Percentiles rank a stretch among this genome's conserved stretches.
phyloP scores from a whole-genome alignment of 2,113 vertebrate genomes.

The Caranx ignobilis region DNA sequence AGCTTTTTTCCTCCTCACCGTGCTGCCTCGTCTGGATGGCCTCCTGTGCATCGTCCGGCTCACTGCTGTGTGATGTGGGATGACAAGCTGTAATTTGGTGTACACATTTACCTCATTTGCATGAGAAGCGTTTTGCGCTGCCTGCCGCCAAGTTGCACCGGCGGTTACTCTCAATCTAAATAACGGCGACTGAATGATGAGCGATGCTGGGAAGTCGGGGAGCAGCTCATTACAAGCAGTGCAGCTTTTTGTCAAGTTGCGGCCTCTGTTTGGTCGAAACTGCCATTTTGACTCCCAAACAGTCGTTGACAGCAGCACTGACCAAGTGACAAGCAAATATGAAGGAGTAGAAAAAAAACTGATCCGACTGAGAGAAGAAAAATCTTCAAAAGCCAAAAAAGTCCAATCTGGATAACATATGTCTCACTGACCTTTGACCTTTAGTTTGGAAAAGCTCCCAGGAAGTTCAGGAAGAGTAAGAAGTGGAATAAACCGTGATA shows the following conservation, averaged over 20 bases:
- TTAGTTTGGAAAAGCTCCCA: not conserved
- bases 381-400: not conserved
- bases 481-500: not conserved
- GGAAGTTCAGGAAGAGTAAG: not conserved
- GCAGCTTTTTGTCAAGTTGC: constrained; percentile 25
- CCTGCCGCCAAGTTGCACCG: constrained; percentile 48
- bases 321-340: not conserved
- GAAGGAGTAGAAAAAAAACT: not conserved
- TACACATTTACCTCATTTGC: constrained; percentile 78
- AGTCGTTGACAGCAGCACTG: not conserved
- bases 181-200: constrained; percentile 43
- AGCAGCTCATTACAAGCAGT: constrained; percentile 30
- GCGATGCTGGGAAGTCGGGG: constrained; percentile 67
- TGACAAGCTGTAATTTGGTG: constrained; percentile 77
- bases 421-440: not conserved
- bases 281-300: constrained; percentile 27
- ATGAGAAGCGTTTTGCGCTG: constrained; percentile 63
- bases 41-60: constrained; percentile 54
- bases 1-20: constrained; percentile 11
- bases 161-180: constrained; percentile 66
- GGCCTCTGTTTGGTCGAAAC: constrained; percentile 27
- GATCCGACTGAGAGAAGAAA: not conserved
- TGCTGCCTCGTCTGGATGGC: constrained; percentile 15
- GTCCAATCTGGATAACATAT: not conserved
- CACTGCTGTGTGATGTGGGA: constrained; percentile 5